Percentiles rank a stretch among this genome's conserved stretches.
phyloP scores from a whole-genome alignment of 2,888 invertebrate species.

The Drosophila melanosoma region DNA sequence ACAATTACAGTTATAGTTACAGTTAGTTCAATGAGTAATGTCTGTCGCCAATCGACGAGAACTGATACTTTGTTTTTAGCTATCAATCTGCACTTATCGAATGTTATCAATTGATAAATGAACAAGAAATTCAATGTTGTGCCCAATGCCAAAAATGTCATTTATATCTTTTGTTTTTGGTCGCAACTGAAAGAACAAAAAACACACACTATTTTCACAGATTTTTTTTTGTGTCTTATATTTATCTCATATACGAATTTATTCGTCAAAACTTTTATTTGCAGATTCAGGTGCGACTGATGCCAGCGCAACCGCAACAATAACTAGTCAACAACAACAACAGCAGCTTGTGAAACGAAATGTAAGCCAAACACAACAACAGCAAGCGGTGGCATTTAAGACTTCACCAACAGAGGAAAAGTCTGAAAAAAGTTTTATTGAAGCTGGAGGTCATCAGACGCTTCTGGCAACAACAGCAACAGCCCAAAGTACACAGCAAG shows the following conservation, averaged over 20 bases:
- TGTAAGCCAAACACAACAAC: constrained; percentile 63
- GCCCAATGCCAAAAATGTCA: background rate
- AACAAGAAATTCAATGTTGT: background rate
- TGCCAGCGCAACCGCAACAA: constrained; percentile 45
- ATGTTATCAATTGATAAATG: constrained; percentile 31
- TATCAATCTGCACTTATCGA: constrained; percentile 21
- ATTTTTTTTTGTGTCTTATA: background rate
- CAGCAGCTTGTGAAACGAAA: constrained; percentile 58
- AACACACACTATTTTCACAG: background rate
- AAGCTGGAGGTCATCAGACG: constrained; percentile 83
- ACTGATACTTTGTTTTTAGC: background rate
- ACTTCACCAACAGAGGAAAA: constrained; percentile 76
- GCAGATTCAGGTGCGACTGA: constrained; percentile 63
- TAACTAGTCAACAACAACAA: constrained; percentile 64
- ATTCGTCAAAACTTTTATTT: constrained; percentile 26
- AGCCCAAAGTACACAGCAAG: constrained; percentile 58
- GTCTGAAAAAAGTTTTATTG: constrained; percentile 80
- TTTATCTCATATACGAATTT: constrained; percentile 12
- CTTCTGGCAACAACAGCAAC: constrained; percentile 52
- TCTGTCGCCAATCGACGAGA: constrained; percentile 46
- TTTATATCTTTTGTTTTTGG: constrained; percentile 6
- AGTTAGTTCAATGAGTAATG: constrained; percentile 10
- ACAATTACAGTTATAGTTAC: constrained; percentile 34
- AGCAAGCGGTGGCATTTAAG: constrained; percentile 40
- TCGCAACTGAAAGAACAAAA: constrained; percentile 1